Evolutionary conservation across 1,140 invertebrate genomes (phyloP).

Genomic region (Mercenaria mercenaria): DNA sequence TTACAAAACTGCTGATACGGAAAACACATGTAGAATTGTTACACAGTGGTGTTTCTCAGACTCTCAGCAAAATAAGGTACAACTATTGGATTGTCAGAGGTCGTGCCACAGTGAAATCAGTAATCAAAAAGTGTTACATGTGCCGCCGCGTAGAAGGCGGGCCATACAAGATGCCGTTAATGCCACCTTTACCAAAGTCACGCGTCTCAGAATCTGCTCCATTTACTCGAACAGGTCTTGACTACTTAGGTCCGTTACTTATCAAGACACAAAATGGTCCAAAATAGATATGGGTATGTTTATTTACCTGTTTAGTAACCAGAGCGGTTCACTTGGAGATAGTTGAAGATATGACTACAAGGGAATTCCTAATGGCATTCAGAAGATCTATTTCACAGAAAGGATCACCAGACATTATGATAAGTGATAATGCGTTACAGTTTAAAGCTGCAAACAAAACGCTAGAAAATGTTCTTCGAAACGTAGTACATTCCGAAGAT

Average conservation of each 20-base stretch:
- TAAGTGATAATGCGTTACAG: constrained; percentile 11
- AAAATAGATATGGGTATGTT: not conserved
- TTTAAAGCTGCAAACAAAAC: constrained; percentile 2
- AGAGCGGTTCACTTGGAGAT: not conserved
- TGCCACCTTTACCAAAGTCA: not conserved
- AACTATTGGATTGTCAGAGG: not conserved
- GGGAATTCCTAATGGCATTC: constrained; percentile 18
- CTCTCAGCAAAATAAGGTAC: not conserved
- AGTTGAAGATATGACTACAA: constrained; percentile 1
- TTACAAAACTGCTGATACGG: not conserved
- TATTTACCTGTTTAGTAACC: constrained; percentile 9
- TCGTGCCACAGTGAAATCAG: constrained; percentile 1
- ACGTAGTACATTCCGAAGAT: not conserved
- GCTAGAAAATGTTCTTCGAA: not conserved
- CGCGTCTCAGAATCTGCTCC: constrained; percentile 4
- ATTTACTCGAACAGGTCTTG: not conserved
- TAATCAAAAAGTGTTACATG: not conserved
- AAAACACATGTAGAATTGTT: constrained; percentile 5
- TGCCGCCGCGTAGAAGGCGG: constrained; percentile 8
- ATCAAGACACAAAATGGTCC: not conserved
- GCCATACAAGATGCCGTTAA: not conserved
- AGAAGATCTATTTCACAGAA: constrained; percentile 12
- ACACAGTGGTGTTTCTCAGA: constrained; percentile 19
- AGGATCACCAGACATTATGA: not conserved
- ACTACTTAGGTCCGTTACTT: not conserved